Conservation (phyloP, 2,797 vertebrate genomes). For the Eleutherodactylus coqui region DNA sequence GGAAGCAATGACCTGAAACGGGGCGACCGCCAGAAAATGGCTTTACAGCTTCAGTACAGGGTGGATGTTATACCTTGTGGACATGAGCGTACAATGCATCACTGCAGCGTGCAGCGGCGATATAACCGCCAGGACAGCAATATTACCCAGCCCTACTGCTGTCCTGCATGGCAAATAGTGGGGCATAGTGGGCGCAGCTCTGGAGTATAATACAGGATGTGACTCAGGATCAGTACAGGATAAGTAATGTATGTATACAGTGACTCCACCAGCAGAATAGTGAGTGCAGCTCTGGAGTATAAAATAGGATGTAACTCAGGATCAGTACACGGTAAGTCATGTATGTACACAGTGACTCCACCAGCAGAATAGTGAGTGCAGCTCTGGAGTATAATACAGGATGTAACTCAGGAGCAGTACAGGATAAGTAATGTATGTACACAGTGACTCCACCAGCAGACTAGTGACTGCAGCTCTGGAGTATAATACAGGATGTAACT, state of each 20-base stretch:
- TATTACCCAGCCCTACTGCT: background rate
- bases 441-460: too few species aligned
- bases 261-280: too few species aligned
- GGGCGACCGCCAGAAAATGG: background rate
- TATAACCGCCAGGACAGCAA: background rate
- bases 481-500: too few species aligned
- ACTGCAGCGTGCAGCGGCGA: background rate
- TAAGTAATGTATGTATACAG: background rate
- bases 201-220: background rate
- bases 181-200: background rate
- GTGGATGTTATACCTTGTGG: constrained; percentile 4
- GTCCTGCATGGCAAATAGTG: background rate
- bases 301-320: too few species aligned
- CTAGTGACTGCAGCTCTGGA: too few species aligned
- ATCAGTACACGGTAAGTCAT: too few species aligned
- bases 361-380: too few species aligned
- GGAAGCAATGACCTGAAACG: constrained; percentile 22
- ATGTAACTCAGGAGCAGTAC: too few species aligned
- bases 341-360: too few species aligned
- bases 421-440: too few species aligned
- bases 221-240: background rate
- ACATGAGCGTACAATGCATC: background rate
- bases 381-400: too few species aligned
- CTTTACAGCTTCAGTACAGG: background rate
- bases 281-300: too few species aligned